These are phyloP conservation scores for Arvicanthis niloticus DNA, from an alignment of 2,113 vertebrate genomes.

Conservation along the genomic window DNA sequence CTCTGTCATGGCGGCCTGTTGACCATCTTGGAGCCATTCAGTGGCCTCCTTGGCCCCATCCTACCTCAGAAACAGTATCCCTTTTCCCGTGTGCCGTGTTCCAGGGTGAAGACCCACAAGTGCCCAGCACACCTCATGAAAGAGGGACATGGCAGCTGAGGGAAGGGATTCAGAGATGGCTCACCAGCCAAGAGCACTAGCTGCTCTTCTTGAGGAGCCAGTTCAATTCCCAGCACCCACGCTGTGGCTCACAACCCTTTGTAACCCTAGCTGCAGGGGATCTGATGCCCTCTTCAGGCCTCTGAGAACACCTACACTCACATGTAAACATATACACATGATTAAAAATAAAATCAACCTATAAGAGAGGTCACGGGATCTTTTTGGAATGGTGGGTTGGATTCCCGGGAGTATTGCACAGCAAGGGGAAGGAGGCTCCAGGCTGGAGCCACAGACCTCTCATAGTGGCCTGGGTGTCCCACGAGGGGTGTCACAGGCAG, in stretches of 20 bases:
- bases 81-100: not conserved
- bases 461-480: not conserved
- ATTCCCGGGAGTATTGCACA: not conserved
- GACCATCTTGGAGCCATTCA: not conserved
- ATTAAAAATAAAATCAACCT: not conserved
- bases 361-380: not conserved
- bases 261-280: not conserved
- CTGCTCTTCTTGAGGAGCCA: not conserved
- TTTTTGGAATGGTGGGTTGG: too few species aligned
- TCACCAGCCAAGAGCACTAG: not conserved
- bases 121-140: not conserved
- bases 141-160: not conserved
- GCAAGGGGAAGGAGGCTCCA: not conserved
- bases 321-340: not conserved
- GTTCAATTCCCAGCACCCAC: not conserved
- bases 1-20: not conserved
- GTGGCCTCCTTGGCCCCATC: not conserved
- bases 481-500: not conserved
- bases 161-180: not conserved
- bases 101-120: not conserved
- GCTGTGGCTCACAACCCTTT: not conserved
- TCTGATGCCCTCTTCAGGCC: not conserved
- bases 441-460: not conserved
- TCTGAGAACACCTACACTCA: not conserved
- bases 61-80: not conserved